Percentiles rank a stretch among this genome's conserved stretches.
phyloP scores from a whole-genome alignment of 1,140 invertebrate species.

The Oreohelix idahoensis region DNA sequence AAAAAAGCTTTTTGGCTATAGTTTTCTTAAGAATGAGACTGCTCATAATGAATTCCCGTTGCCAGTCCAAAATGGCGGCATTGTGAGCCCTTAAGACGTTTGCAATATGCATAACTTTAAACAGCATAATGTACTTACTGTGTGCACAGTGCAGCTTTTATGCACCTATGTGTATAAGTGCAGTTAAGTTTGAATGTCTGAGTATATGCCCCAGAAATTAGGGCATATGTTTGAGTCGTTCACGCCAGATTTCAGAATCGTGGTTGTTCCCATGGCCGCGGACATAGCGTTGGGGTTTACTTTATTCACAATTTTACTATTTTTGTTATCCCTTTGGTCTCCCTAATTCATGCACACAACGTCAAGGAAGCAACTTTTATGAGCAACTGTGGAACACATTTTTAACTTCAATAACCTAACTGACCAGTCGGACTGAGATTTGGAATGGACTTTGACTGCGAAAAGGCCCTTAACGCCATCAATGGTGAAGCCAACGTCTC shows the following conservation, averaged over 20 bases:
- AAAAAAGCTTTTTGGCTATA: neutral
- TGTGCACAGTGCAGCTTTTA: neutral
- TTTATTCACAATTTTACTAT: neutral
- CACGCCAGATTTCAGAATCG: neutral
- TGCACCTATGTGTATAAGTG: neutral
- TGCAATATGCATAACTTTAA: neutral
- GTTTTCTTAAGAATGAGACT: neutral
- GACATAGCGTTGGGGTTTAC: neutral
- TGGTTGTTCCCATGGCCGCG: neutral
- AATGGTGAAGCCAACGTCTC: no score
- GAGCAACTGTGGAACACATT: no score
- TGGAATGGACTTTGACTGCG: no score
- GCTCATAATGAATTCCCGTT: slow-evolving; percentile 3
- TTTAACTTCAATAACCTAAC: no score
- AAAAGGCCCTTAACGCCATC: no score
- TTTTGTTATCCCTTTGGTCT: no score
- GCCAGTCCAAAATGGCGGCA: neutral
- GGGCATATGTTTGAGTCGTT: neutral
- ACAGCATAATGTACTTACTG: neutral
- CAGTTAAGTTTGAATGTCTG: neutral
- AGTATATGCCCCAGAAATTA: neutral
- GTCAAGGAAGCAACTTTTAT: no score
- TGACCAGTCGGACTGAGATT: no score
- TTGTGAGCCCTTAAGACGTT: neutral
- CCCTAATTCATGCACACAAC: no score